Conservation (phyloP, 2,888 invertebrate species). For the Xylophagus ater region DNA sequence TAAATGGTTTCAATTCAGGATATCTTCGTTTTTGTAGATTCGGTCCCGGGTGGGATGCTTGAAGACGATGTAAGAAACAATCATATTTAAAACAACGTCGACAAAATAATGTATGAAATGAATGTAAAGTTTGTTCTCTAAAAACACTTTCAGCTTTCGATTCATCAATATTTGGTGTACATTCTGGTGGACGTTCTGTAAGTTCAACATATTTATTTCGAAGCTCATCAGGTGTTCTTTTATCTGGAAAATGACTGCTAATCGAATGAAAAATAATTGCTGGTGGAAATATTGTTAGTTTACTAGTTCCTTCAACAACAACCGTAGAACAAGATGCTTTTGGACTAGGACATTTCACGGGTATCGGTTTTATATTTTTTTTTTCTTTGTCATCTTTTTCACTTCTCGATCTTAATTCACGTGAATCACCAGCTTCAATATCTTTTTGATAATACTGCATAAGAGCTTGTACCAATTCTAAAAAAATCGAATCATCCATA, state of each 20-base stretch:
- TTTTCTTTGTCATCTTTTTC: slow-evolving; percentile 29
- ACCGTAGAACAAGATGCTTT: no score
- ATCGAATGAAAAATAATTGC: slow-evolving; percentile 79
- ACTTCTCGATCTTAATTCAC: slow-evolving; percentile 18
- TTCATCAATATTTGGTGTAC: slow-evolving; percentile 95
- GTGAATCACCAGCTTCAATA: slow-evolving; percentile 12
- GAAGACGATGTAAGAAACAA: slow-evolving; percentile 88
- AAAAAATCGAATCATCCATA: slow-evolving; percentile 88
- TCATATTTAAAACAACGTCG: slow-evolving; percentile 97
- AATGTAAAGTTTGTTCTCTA: slow-evolving; percentile 92
- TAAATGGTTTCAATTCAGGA: slow-evolving; percentile 75
- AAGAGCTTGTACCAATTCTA: slow-evolving; percentile 79
- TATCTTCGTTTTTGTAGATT: slow-evolving; percentile 79
- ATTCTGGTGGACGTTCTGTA: slow-evolving; percentile 75
- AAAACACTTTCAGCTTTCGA: slow-evolving; percentile 82
- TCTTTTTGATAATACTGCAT: slow-evolving; percentile 47
- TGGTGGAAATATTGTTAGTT: slow-evolving; percentile 58
- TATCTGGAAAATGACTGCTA: slow-evolving; percentile 83
- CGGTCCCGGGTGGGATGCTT: slow-evolving; percentile 84
- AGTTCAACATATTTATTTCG: slow-evolving; percentile 77
- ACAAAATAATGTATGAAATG: slow-evolving; percentile 98
- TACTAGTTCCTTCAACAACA: no score
- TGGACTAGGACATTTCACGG: no score
- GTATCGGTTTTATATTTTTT: no score
- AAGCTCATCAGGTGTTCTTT: slow-evolving; percentile 76